Base-by-base conservation (phyloP, 2,113 vertebrate genomes). In the Pseudorectes ferrugineus region DNA sequence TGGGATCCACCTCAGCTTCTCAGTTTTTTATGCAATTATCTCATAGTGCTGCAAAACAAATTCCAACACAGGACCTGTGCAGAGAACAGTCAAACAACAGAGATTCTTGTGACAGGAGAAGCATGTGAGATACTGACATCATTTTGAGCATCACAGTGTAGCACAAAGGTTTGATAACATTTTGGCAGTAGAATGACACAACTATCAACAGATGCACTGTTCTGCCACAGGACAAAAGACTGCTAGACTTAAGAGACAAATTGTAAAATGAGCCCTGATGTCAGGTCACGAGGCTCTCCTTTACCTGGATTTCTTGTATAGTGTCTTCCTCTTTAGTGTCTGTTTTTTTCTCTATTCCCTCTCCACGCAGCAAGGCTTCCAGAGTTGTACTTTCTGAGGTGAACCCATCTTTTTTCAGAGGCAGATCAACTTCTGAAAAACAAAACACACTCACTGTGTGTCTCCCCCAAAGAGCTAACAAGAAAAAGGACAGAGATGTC, bases 271-370 rank as follows among this genome's bases (percentile, higher is more conserved):
- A 87, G 54, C 38, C 35, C 70, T 81, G 31, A 51, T 54, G 25
- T 78, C 67, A 92, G 52, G 31, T 38, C 42, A 83, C 3, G 3
- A 33, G 33, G 31, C 58, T 80, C 65, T 77, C 48, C 59, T 68
- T 96, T 97, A 99, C 99, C 99, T 99, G 99, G 93, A 99, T 99
- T 96, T 99, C 99, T 96, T 99, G 98, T 94, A 99, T 97, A 96
- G 98, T 99, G 66, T 99, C 99, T 92, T 99, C 99, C 9, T 99
- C 99, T 97, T 98, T 98, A 76, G 98, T 93, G 92, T 99, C 96
- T 33, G 97, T 94, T 97, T 99, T 99, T 97, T 99, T 99, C 97
- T 99, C 99, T 58, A 99, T 98, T 57, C 98, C 98, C 88, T 99
- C 99, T 35, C 99, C 99, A 22, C 99, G 98, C 48, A 99, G 98